phyloP scores from a whole-genome alignment of 2,888 invertebrate genomes.

The Alviniconcha strummeri region DNA sequence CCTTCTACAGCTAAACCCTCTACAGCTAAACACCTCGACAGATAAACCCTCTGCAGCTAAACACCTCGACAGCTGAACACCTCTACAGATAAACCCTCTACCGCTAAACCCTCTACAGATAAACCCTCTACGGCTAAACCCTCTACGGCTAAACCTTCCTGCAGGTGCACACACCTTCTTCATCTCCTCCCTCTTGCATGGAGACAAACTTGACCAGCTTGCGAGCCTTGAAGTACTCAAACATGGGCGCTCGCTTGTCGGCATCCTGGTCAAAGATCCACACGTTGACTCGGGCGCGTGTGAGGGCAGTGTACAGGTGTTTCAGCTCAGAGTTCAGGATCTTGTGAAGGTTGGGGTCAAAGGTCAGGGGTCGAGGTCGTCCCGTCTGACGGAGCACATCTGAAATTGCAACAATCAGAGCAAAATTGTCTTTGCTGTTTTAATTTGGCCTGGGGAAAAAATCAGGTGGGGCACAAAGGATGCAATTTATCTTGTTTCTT shows the following conservation, averaged over 20 bases:
- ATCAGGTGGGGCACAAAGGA: neutral
- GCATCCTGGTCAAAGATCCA: slow-evolving; percentile 68
- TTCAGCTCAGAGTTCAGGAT: slow-evolving; percentile 67
- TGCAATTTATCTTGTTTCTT: neutral
- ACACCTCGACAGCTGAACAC: too few relatives aligned
- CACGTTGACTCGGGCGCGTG: slow-evolving; percentile 67
- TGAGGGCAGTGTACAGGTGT: slow-evolving; percentile 67
- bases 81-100: too few relatives aligned
- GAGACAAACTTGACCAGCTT: slow-evolving; percentile 49
- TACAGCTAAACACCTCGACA: too few relatives aligned
- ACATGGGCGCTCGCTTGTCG: slow-evolving; percentile 64
- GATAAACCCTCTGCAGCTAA: too few relatives aligned
- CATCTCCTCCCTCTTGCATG: slow-evolving; percentile 23
- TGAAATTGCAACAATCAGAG: slow-evolving; percentile 37
- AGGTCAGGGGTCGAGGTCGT: slow-evolving; percentile 58
- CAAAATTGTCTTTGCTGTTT: too few relatives aligned
- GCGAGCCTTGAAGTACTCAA: slow-evolving; percentile 64
- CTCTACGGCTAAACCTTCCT: too few relatives aligned
- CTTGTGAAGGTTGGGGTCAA: slow-evolving; percentile 65
- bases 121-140: too few relatives aligned
- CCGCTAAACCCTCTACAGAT: too few relatives aligned
- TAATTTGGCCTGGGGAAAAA: too few relatives aligned
- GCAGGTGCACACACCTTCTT: slow-evolving; percentile 7
- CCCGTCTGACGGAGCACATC: slow-evolving; percentile 49
- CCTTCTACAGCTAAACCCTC: too few relatives aligned